Conservation (phyloP, 2,888 invertebrate species). For the Monopis laevigella region DNA sequence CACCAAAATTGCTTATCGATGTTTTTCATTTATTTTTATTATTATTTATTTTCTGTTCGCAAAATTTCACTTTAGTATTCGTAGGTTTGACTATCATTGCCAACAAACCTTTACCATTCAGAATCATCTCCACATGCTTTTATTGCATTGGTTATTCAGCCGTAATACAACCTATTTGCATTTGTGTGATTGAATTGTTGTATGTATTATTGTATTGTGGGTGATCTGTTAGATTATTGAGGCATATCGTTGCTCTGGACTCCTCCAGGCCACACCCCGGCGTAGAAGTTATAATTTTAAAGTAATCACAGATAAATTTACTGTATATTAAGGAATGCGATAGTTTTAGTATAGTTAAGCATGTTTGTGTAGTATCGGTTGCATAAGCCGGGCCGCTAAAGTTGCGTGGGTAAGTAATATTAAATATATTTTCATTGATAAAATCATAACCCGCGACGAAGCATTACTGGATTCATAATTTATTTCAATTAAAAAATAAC, state of each 20-base stretch:
- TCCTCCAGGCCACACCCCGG: constrained; percentile 62
- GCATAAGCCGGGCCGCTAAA: not conserved
- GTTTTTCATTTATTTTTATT: constrained; percentile 49
- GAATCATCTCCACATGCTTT: constrained; percentile 30
- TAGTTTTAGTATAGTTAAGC: constrained; percentile 44
- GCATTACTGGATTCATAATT: constrained; percentile 7
- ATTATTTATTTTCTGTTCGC: constrained; percentile 25
- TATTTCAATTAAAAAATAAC: constrained; percentile 10
- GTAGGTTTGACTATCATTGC: constrained; percentile 41
- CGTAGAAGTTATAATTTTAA: constrained; percentile 29
- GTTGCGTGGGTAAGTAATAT: constrained; percentile 10
- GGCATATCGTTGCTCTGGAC: constrained; percentile 55
- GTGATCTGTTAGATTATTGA: constrained; percentile 41
- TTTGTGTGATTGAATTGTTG: constrained; percentile 51
- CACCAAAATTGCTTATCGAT: constrained; percentile 61
- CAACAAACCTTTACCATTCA: constrained; percentile 27
- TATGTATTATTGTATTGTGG: constrained; percentile 46
- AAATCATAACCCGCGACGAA: constrained; percentile 7
- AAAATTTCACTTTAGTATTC: constrained; percentile 20
- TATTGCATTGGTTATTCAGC: constrained; percentile 38
- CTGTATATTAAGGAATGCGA: constrained; percentile 39
- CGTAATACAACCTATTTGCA: constrained; percentile 39
- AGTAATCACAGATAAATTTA: constrained; percentile 64
- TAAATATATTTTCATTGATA: constrained; percentile 9
- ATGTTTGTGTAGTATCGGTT: constrained; percentile 38